Base-by-base conservation (phyloP, 2,113 vertebrate genomes). In the Paralichthys olivaceus region DNA sequence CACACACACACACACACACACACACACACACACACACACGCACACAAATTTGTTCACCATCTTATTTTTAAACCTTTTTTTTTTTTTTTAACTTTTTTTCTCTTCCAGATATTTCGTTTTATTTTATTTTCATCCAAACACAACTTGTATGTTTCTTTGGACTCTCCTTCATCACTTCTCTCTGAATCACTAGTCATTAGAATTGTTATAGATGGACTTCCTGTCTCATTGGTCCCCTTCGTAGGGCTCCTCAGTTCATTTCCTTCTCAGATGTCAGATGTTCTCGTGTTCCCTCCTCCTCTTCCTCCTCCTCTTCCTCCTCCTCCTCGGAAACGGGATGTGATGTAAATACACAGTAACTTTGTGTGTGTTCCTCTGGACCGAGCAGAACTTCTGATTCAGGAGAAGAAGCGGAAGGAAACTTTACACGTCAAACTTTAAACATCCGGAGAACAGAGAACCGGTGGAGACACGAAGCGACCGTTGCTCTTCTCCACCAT, bases 261-360 rank as follows among this genome's bases (percentile, higher is more conserved):
- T 80, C 73, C 13, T 63, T 88, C 81, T 87, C 88, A 54, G 23
- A 80, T 79, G 84, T 84, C 86, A 70, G 59, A 70, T n/a, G 61
- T 53, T 68, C 77, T 81, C 80, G 34, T 60, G 70, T 69, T 71
- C 79, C 79, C 22, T 69, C 80, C 72, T 71, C 79, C 63, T 78
- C 79, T 26, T 69, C 80, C 72, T 71, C 79, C 63, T 78, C 77
- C 69, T 67, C 64, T 67, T 63, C 53, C 74, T 84, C 79, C 83
- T 89, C 80, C 62, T 85, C 75, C 32, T 88, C 91, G 87, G 91
- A 92, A 93, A 93, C 91, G 90, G 93, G 93, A 94, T 93, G 92
- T 94, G 93, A 94, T 90, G 93, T 94, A 90, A 92, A 93, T 77
- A 90, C 86, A 87, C 77, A 84, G 49, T 51, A n/a, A 7, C 13